Base-by-base conservation (phyloP, 2,888 invertebrate species). In the Rapana venosa region DNA sequence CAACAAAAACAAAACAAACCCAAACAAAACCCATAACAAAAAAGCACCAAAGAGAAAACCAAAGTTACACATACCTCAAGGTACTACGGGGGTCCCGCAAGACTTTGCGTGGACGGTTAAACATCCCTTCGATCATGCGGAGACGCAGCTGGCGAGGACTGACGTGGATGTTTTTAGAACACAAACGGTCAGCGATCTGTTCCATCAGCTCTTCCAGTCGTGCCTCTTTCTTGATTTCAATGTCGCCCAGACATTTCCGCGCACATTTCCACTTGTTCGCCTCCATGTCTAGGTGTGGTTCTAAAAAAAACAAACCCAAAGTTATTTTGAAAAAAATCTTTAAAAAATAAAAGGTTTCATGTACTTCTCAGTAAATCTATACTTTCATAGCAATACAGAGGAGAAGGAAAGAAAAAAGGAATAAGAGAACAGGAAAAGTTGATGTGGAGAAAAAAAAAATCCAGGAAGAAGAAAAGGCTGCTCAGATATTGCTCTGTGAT, bases 221-320 rank as follows among this genome's bases (percentile, higher is more conserved):
- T 0, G 94, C 93, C n/a, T 94, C 93, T 89, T 94, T 94, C 8
- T 94, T 93, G n/a, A 96, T 93, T 90, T 95, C 94, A 26, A 96
- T 92, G 47, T 94, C 95, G 22, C 95, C 96, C 20, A 95, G 83
- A 61, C 61, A 47, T 8, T 8, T 1, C 17, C 22, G 83, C 26
- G 15, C 47, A 47, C 47, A 8, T 26, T 15, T 26, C 13, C 13
- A 32, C 47, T 83, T 83, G 47, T 8, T 30, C 22, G n/a, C 58
- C 11, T 30, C 30, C 17, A 85, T 58, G 17, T 30, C 13, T n/a
- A 85, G 30, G 35, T 58, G 58, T 85, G 56, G 58, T 58, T 58
- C n/a, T 11, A 58, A 47, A 47, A 17, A 79, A 79, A 1, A 30
- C 77, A 77, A 13, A 74, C 11, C 22, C 11, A 77, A 77, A 77